Conservation (phyloP, 2,113 vertebrate species). For the Orcinus orca region DNA sequence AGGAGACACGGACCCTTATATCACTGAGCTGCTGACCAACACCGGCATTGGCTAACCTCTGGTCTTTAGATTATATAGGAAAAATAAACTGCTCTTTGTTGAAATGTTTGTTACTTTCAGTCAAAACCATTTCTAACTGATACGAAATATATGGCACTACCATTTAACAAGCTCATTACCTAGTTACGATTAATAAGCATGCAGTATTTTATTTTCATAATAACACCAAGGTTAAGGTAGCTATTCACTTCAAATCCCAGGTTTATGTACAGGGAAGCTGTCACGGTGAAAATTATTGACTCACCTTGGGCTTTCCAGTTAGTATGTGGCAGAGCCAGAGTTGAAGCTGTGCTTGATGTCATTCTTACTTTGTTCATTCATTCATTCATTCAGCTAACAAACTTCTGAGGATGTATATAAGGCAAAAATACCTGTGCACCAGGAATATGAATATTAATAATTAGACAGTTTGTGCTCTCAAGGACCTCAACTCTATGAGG, state of each 20-base stretch:
- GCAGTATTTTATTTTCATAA: background rate
- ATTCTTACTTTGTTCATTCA: background rate
- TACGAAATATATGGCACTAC: background rate
- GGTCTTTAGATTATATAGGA: background rate
- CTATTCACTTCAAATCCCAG: background rate
- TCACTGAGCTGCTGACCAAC: background rate
- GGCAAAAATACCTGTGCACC: conserved; percentile 6
- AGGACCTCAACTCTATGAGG: background rate
- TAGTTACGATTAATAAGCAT: background rate
- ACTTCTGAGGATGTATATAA: background rate
- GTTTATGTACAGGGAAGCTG: background rate
- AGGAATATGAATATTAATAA: conserved; percentile 42
- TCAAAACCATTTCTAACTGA: background rate
- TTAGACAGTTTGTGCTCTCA: background rate
- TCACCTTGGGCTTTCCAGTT: background rate
- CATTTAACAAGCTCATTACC: background rate
- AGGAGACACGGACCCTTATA: background rate
- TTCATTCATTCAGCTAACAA: background rate
- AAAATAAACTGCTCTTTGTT: background rate
- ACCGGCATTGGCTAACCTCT: background rate
- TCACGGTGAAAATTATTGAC: background rate
- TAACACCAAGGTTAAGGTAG: background rate
- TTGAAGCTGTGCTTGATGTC: background rate
- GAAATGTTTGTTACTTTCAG: conserved; percentile 11
- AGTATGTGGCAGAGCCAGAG: background rate